Base-by-base conservation (phyloP, 2,888 invertebrate species). In the Campoplex capitator region DNA sequence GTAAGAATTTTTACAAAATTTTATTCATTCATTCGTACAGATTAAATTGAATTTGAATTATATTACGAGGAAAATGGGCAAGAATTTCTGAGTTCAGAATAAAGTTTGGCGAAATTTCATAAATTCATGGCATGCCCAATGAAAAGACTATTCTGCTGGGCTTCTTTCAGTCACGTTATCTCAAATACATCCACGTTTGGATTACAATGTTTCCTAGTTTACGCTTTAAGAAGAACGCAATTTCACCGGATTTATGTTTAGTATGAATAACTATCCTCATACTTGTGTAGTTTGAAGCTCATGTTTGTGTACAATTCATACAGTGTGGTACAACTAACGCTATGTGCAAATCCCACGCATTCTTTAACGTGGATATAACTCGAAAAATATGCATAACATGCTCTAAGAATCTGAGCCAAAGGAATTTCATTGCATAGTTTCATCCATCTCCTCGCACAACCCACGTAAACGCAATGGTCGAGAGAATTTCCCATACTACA, bases 371-470 rank as follows among this genome's bases (percentile, higher is more conserved):
- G 13, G 18, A 68, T 8, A 38, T 70, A 71, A 48, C n/a, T 71
- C 65, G n/a, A 67, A 9, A 67, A 67, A 77, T 77, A 67, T 77
- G 67, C 77, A n/a, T 65, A 62, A 32, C 76, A 8, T 51, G n/a
- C 11, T 74, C 35, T 32, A n/a, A 65, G 67, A 18, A 42, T 28
- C 62, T 9, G 28, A 42, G 18, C 28, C 16, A 45, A 80, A 58
- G 58, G 62, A 58, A 45, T 70, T 70, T 32, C 68, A n/a, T 42
- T 42, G 42, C 68, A 38, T 74, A 65, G 58, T 32, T 67, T 65
- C 51, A 16, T 32, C 3, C 23, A 38, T 6, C 38, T 38, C 13
- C 23, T 38, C 42, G 71, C 13, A 13, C 32, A 1, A 51, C 18
- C 75, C 75, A 75, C 75, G 6, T n/a, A 42, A 35, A 65, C n/a